Conservation (phyloP, 2,888 invertebrate species). For the Pachymerium ferrugineum region DNA sequence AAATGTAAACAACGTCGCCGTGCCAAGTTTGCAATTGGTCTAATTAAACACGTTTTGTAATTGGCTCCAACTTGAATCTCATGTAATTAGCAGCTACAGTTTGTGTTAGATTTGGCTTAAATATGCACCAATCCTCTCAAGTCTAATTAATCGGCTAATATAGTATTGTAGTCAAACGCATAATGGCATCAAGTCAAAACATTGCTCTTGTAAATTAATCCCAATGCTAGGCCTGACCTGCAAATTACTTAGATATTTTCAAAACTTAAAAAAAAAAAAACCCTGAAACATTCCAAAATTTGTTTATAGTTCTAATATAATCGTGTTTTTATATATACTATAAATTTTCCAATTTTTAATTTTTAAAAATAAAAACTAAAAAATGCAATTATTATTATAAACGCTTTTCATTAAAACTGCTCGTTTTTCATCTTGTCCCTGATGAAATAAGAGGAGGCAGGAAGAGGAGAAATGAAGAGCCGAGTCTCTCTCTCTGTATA, state of each 20-base stretch:
- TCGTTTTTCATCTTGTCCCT: constrained; percentile 15
- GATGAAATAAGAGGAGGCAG: constrained; percentile 25
- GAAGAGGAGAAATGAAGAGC: constrained; percentile 20
- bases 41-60: constrained; percentile 20
- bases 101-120: constrained; percentile 17
- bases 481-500: constrained; percentile 17
- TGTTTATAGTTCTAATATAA: too few species aligned
- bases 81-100: background rate
- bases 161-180: background rate
- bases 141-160: constrained; percentile 6
- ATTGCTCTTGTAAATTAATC: background rate
- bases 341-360: background rate
- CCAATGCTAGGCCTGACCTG: background rate
- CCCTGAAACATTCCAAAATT: too few species aligned
- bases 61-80: background rate
- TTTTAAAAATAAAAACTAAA: constrained; percentile 3
- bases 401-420: constrained; percentile 16
- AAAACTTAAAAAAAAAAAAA: too few species aligned
- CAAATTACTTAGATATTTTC: background rate
- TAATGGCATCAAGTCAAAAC: background rate
- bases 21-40: constrained; percentile 3
- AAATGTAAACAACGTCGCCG: constrained; percentile 9
- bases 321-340: too few species aligned
- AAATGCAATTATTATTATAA: constrained; percentile 2
- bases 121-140: background rate